Evolutionary conservation across 1,140 invertebrate species (phyloP).

Genomic region (Colletes gigas): DNA sequence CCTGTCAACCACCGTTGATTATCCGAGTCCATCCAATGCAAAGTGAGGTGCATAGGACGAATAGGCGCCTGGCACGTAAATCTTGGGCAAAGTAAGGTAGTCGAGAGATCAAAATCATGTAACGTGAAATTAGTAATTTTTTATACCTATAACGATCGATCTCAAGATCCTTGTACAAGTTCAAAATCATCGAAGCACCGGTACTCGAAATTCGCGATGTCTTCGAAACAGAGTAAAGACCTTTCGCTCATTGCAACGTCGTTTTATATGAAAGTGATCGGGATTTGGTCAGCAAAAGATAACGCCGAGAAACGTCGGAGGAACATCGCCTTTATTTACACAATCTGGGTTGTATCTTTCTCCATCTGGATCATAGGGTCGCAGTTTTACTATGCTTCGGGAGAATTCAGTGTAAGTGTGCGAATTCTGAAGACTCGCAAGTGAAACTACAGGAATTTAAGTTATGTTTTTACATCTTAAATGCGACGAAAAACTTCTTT

Average conservation of each 20-base stretch:
- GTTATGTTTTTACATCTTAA: too few relatives aligned
- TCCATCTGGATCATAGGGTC: neutral
- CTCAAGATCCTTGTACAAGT: neutral
- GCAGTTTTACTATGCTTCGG: constrained; percentile 43
- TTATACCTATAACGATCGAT: neutral
- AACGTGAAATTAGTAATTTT: neutral
- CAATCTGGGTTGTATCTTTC: neutral
- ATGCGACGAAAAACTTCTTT: too few relatives aligned
- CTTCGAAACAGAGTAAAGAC: neutral
- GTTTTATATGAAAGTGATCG: constrained; percentile 43
- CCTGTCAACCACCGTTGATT: neutral
- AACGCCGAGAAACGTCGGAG: neutral
- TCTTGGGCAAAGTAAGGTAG: too few relatives aligned
- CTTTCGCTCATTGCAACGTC: neutral
- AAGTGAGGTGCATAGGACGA: too few relatives aligned
- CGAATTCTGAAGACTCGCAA: too few relatives aligned
- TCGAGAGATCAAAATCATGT: neutral
- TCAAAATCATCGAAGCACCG: neutral
- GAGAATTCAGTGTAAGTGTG: constrained; percentile 54
- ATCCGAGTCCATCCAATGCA: too few relatives aligned
- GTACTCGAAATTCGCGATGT: neutral
- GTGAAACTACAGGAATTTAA: neutral
- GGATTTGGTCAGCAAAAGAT: constrained; percentile 47
- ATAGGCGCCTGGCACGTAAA: too few relatives aligned
- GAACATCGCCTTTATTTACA: constrained; percentile 22